Conservation (phyloP, 2,888 invertebrate species). For the Tuberolachnus salignus region DNA sequence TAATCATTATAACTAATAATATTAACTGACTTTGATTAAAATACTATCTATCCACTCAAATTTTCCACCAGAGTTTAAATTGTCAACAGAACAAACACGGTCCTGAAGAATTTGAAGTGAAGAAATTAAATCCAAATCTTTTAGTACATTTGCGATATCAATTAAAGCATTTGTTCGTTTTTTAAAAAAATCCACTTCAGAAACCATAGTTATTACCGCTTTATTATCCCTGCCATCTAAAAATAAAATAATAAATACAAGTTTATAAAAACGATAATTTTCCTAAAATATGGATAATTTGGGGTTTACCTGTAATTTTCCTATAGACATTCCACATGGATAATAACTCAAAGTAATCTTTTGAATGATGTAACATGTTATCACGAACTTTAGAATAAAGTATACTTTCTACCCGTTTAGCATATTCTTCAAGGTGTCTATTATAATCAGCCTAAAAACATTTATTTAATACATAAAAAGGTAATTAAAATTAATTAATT, state of each 20-base stretch:
- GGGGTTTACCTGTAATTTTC: conserved; percentile 29
- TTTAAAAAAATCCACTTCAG: conserved; percentile 54
- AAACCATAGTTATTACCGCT: conserved; percentile 47
- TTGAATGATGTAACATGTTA: conserved; percentile 10
- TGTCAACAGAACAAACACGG: conserved; percentile 48
- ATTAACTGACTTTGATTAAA: conserved; percentile 72
- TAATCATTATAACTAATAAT: neutral
- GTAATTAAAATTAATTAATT: neutral
- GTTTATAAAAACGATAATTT: neutral
- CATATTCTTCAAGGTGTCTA: conserved; percentile 57
- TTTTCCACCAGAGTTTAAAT: conserved; percentile 72
- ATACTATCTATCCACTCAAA: conserved; percentile 93
- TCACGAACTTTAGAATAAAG: conserved; percentile 13
- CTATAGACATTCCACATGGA: conserved; percentile 39
- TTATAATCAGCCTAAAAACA: conserved; percentile 57
- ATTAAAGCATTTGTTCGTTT: conserved; percentile 41
- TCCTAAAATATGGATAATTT: neutral
- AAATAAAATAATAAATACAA: conserved; percentile 1
- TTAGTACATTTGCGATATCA: conserved; percentile 28
- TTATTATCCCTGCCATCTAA: conserved; percentile 38
- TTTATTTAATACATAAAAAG: neutral
- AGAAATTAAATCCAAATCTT: conserved; percentile 2
- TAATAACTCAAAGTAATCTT: conserved; percentile 2
- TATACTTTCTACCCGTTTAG: conserved; percentile 41
- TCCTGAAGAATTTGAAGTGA: conserved; percentile 37